Evolutionary conservation across 2,113 vertebrate genomes (phyloP).

Genomic region (Melospiza georgiana): DNA sequence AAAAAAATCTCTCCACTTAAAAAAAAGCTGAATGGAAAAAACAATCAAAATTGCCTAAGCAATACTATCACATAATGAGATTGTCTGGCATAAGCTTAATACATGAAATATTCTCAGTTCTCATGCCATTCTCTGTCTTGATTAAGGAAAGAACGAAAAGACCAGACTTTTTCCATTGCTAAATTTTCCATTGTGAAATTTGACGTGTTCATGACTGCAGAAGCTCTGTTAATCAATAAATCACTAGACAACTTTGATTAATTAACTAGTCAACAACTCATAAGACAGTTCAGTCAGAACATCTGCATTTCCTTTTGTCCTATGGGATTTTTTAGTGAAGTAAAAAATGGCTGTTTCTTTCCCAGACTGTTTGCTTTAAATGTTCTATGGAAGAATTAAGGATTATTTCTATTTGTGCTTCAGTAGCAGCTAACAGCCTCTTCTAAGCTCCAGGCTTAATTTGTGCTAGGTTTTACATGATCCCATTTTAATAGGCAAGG

Average conservation of each 20-base stretch:
- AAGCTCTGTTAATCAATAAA: slow-evolving; percentile 59
- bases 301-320: slow-evolving; percentile 62
- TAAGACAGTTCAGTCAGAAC: slow-evolving; percentile 48
- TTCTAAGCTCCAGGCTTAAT: background rate
- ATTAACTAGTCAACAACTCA: slow-evolving; percentile 63
- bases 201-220: slow-evolving; percentile 39
- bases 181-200: slow-evolving; percentile 69
- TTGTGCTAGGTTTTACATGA: background rate
- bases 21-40: slow-evolving; percentile 18
- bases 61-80: slow-evolving; percentile 23
- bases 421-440: slow-evolving; percentile 32
- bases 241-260: slow-evolving; percentile 59
- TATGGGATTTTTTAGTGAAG: slow-evolving; percentile 32
- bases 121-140: slow-evolving; percentile 38
- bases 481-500: background rate
- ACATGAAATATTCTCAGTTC: slow-evolving; percentile 20
- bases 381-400: slow-evolving; percentile 35
- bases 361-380: slow-evolving; percentile 50
- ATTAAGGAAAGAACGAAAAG: slow-evolving; percentile 37
- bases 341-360: slow-evolving; percentile 25
- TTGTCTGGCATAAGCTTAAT: slow-evolving; percentile 22
- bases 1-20: background rate
- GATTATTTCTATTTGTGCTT: slow-evolving; percentile 48
- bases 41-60: slow-evolving; percentile 8
- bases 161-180: slow-evolving; percentile 66